A percentile compares a stretch with the other conserved stretches of the same genome.
Evolutionary conservation across 53 echinoderm and acorn worm genomes (phyloP).

Genomic region (Mesocentrotus franciscanus): DNA sequence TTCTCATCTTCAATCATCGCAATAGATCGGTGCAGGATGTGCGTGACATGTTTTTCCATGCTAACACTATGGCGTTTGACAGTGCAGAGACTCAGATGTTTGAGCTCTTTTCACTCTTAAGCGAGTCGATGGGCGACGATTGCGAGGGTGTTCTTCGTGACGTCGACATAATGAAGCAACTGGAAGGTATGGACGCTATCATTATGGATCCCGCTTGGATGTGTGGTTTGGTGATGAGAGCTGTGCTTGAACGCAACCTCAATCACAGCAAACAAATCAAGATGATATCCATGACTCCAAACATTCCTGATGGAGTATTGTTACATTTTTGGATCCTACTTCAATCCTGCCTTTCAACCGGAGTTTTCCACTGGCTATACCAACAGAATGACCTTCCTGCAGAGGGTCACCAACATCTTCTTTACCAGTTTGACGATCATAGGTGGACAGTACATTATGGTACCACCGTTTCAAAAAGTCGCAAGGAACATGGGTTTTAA

Average conservation of each 20-base stretch:
- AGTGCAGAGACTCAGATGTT: background rate
- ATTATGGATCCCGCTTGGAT: conserved; percentile 65
- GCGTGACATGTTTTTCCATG: background rate
- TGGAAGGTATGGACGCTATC: conserved; percentile 59
- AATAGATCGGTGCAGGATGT: conserved; percentile 25
- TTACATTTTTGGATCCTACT: conserved; percentile 6
- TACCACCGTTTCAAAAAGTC: conserved; percentile 47
- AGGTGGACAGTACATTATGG: background rate
- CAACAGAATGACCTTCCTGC: conserved; percentile 68
- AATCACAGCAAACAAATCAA: conserved; percentile 3
- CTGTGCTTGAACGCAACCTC: background rate
- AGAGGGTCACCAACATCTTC: conserved; percentile 69
- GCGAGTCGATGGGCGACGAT: conserved; percentile 9
- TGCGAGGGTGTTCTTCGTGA: conserved; percentile 63
- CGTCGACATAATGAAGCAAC: conserved; percentile 52
- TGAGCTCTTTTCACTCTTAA: background rate
- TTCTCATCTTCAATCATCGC: conserved; percentile 64
- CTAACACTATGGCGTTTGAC: background rate
- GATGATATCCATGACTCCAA: conserved; percentile 14
- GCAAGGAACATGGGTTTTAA: conserved; percentile 63
- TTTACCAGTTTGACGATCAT: background rate
- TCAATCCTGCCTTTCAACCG: conserved; percentile 70
- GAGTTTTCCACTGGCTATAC: conserved; percentile 56
- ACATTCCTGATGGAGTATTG: background rate
- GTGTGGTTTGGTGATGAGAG: conserved; percentile 61